Evolutionary conservation across 2,888 invertebrate species (phyloP).

Genomic region (Apotomis turbidana): DNA sequence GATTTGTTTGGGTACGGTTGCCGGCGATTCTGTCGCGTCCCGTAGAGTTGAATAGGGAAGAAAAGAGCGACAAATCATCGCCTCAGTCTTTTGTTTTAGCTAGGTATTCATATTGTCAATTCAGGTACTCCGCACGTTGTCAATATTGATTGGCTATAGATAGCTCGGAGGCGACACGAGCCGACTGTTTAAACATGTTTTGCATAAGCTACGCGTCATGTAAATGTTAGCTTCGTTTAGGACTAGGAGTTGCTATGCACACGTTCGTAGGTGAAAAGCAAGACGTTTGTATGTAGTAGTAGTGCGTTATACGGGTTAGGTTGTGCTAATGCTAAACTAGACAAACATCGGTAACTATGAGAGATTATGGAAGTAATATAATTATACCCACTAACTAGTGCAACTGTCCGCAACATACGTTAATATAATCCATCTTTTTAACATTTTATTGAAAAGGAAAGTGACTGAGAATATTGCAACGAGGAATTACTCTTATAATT

Average conservation of each 20-base stretch:
- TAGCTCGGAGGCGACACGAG: constrained; percentile 23
- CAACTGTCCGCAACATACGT: no score
- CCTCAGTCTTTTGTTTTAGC: not conserved
- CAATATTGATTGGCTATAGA: constrained; percentile 31
- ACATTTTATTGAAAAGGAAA: no score
- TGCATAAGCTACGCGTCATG: constrained; percentile 33
- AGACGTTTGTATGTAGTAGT: not conserved
- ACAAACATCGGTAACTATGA: no score
- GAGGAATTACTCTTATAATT: no score
- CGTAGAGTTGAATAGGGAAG: no score
- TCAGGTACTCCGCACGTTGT: not conserved
- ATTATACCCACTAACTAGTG: no score
- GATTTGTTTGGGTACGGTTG: no score
- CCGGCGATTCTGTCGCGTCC: no score
- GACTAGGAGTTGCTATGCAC: constrained; percentile 1
- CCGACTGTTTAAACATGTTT: constrained; percentile 28
- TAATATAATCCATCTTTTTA: no score
- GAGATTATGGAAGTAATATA: no score
- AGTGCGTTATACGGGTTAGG: not conserved
- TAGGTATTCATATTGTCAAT: not conserved
- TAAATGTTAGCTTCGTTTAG: constrained; percentile 29
- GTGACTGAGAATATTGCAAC: no score
- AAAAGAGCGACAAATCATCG: no score
- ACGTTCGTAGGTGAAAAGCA: not conserved
- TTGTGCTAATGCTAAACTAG: not conserved